Conservation (phyloP, 2,113 vertebrate species). For the Syrmaticus mikado region DNA sequence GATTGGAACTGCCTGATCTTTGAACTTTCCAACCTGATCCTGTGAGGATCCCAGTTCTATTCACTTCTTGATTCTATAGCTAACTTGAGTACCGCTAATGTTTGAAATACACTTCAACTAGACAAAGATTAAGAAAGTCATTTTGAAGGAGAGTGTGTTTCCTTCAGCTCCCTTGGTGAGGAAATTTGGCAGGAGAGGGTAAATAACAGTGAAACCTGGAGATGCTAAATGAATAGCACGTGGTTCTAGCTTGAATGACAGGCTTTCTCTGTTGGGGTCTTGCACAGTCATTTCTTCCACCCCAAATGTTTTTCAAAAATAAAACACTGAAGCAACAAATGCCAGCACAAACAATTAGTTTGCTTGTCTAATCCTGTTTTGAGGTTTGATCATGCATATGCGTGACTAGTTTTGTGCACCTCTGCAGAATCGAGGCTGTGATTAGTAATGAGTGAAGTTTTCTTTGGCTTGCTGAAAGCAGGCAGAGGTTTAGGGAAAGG, state of each 20-base stretch:
- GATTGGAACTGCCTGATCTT: neutral
- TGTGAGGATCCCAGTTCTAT: neutral
- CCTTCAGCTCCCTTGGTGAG: neutral
- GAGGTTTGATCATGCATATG: neutral
- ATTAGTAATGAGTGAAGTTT: neutral
- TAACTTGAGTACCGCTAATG: neutral
- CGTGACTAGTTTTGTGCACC: neutral
- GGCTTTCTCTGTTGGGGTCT: neutral
- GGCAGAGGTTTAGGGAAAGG: neutral
- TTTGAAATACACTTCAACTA: neutral
- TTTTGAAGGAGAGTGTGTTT: neutral
- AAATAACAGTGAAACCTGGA: neutral
- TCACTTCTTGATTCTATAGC: neutral
- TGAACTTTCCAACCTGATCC: neutral
- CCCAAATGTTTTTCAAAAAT: constrained; percentile 23
- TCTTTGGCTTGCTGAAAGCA: neutral
- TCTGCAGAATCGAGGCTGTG: neutral
- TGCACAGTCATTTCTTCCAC: neutral
- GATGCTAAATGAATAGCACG: neutral
- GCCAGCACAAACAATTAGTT: constrained; percentile 28
- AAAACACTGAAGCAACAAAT: neutral
- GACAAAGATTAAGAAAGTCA: neutral
- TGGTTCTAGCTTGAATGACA: neutral
- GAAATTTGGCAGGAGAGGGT: neutral
- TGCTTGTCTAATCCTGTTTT: constrained; percentile 20